A percentile compares a stretch with the other conserved stretches of the same genome.
Conservation (phyloP, 2,113 vertebrate genomes). For the Puffinus mauretanicus region DNA sequence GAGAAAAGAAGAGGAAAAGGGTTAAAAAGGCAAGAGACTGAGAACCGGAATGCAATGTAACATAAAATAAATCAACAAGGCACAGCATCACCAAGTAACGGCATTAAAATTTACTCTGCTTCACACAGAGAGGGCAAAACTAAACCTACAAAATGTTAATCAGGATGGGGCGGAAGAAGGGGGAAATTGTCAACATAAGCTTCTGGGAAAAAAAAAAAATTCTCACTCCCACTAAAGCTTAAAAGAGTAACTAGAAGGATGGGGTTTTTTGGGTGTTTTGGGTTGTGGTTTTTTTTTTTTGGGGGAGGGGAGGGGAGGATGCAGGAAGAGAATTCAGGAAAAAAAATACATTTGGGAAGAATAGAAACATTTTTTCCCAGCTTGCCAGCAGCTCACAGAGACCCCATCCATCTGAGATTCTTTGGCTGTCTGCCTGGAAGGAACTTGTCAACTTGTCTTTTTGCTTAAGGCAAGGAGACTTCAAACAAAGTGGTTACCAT, state of each 20-base stretch:
- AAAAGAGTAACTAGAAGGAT: background rate
- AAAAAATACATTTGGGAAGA: conserved; percentile 18
- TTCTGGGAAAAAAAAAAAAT: background rate
- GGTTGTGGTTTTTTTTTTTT: background rate
- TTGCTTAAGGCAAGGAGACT: conserved; percentile 36
- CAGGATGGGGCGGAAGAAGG: background rate
- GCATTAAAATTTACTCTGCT: background rate
- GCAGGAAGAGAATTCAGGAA: background rate
- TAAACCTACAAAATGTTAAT: background rate
- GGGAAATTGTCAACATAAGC: background rate
- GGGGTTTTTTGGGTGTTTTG: too few species aligned
- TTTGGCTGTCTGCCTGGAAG: conserved; percentile 51
- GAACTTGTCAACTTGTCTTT: conserved; percentile 46
- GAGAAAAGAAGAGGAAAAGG: background rate
- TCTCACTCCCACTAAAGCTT: background rate
- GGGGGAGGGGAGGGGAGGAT: too few species aligned
- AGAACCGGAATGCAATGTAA: background rate
- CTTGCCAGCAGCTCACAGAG: background rate
- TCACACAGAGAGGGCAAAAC: background rate
- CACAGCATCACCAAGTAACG: background rate
- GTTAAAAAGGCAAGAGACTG: background rate
- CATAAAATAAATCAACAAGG: background rate
- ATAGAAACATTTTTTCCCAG: background rate
- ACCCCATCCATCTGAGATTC: conserved; percentile 30
- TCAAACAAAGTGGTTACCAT: conserved; percentile 17